Evolutionary conservation across 1,140 invertebrate genomes (phyloP), one percentile per base, ranked within the genome.

Genomic region (Plutomurus gul): DNA sequence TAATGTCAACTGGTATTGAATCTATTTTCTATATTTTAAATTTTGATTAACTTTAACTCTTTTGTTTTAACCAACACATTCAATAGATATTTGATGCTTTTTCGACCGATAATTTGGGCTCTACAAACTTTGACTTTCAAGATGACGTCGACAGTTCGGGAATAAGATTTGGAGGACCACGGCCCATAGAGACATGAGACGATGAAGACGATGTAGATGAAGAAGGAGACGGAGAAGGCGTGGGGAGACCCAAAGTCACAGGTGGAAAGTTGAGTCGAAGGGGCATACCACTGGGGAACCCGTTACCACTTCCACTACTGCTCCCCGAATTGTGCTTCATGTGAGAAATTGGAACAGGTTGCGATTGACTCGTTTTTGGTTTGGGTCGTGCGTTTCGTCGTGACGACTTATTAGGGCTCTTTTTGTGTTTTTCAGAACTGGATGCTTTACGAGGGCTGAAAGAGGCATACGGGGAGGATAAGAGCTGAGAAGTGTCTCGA

Each of bases 211-310:
- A 74, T 4, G 72, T 25, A 18, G 43, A 47, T 16, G 43, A 74
- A 10, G 72, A 74, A 1, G 72, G 46, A n/a, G 72, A 74, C 36
- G 72, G 72, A 30, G 72, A 74, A 1, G 72, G 72, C 8, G 72
- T 74, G 4, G 72, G 72, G 18, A 74, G n/a, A 30, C 72, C 72
- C 36, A 72, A 18, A 11, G 70, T 72, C 36, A 65, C 56, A 16
- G 30, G 25, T n/a, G 70, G 70, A 40, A 40, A 25, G 18, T 11
- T 72, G 16, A 72, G 37, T 40, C 40, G 39, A 7, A 72, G 10
- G 3, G 70, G 70, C 20, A 37, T 39, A 30, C 22, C 20, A 7
- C 8, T 72, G 4, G 56, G 36, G 36, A 65, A 65, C 13, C 56
- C 56, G n/a, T n/a, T n/a, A 27, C 56, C 27, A n/a, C 56, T 65